Conservation (phyloP, 2,113 vertebrate genomes). For the Megalops atlanticus region DNA sequence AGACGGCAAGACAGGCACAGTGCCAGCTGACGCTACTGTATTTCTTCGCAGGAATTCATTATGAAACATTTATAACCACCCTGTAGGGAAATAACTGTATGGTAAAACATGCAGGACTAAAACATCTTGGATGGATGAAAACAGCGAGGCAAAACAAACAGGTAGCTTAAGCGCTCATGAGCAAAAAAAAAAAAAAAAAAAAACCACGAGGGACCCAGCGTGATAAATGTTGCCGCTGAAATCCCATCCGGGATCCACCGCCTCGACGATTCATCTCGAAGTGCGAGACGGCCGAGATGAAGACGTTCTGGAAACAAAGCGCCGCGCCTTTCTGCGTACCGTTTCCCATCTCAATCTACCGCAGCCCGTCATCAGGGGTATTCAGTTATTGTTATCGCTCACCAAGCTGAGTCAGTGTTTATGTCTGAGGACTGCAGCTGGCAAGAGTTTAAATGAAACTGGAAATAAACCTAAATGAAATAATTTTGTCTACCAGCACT, state of each 20-base stretch:
- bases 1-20: too few species aligned
- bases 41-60: conserved; percentile 8
- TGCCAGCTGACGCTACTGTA: not conserved
- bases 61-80: not conserved
- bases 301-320: not conserved
- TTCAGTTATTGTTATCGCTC: not conserved
- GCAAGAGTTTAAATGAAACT: too few species aligned
- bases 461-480: too few species aligned
- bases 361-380: too few species aligned
- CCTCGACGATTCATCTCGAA: not conserved
- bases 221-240: not conserved
- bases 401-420: not conserved
- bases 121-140: not conserved
- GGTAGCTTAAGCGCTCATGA: not conserved
- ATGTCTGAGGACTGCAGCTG: too few species aligned
- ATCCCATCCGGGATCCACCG: not conserved
- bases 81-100: conserved; percentile 12
- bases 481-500: too few species aligned
- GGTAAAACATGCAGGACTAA: not conserved
- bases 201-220: not conserved
- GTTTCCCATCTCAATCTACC: not conserved
- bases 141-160: not conserved
- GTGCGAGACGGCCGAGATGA: not conserved
- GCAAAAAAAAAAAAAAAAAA: not conserved
- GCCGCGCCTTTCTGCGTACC: not conserved